Evolutionary conservation across 2,888 invertebrate genomes (phyloP), one percentile per base, ranked within the genome.

Genomic region (Leucoma salicis): DNA sequence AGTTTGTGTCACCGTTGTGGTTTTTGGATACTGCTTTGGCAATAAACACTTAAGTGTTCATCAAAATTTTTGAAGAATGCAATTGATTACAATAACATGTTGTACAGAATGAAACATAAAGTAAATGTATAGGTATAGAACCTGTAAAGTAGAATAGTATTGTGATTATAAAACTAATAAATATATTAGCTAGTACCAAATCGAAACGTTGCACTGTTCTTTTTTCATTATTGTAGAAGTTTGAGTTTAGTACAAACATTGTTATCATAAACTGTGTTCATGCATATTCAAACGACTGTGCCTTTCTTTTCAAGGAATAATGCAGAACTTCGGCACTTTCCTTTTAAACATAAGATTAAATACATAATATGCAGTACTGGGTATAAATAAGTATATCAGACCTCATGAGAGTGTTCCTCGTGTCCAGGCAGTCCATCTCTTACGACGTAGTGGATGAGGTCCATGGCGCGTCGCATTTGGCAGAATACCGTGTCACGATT

Each of bases 401-500:
- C 89, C 89, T 89, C 89, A 51, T 86, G 86, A 3, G 86, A 66
- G 21, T 76, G 81, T 35, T 88, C 88, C 92, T 74, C 95, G 88
- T 88, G 86, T 1, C 89, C 89, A 0, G 89, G 89, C 29, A 98
- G 95, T n/a, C 98, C 98, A 82, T 99, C 99, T 69, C 98, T 96
- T 33, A 99, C 97, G 46, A 99, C 98, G 82, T 96, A 97, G 86
- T 99, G 98, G 63, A 99, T 97, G 55, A 99, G 92, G 88, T 99
- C 98, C 94, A 99, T 96, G 14, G 99, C 98, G 53, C 97, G 92
- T 49, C 98, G 91, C 96, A 99, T 99, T 86, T 98, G 98, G 77
- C 97, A 97, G 90, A 99, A 99, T 32, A 99, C 98, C 0, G 98
- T 98, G 81, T 99, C 99, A 6, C 99, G 92, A 82, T 98, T 99